Conservation (phyloP, 2,113 vertebrate genomes). For the Seriola rivoliana region DNA sequence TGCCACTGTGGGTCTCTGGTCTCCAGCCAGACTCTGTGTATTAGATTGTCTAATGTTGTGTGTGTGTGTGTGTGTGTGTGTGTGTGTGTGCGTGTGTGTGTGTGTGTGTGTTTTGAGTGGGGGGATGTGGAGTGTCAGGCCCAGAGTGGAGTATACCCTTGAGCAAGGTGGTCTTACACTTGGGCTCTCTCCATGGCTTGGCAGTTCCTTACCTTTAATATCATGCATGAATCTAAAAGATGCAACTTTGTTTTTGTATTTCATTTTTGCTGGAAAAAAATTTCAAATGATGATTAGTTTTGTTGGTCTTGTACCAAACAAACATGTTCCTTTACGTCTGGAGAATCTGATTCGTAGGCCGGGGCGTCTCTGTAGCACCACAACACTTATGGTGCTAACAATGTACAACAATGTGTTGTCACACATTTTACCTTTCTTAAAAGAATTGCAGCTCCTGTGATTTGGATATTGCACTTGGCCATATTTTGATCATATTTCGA, state of each 20-base stretch:
- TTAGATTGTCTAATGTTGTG: not conserved
- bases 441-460: no score
- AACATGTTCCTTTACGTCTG: no score
- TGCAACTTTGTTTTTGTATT: not conserved
- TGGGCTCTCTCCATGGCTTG: not conserved
- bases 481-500: no score
- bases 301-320: no score
- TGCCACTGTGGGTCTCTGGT: constrained; percentile 48
- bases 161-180: constrained; percentile 63
- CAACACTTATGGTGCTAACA: no score
- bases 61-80: constrained; percentile 11
- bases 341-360: no score
- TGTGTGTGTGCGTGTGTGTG: constrained; percentile 11
- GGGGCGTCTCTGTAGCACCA: no score
- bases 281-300: no score
- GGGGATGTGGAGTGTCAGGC: constrained; percentile 36
- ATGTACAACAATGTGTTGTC: no score
- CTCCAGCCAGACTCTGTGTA: constrained; percentile 44
- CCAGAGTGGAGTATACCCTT: constrained; percentile 67
- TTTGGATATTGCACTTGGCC: no score
- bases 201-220: constrained; percentile 17
- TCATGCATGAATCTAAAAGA: not conserved
- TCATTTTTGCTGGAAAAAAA: no score
- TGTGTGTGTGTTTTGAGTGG: not conserved
- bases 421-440: no score